Conservation (phyloP, 2,888 invertebrate species). For the Agrilus mali region DNA sequence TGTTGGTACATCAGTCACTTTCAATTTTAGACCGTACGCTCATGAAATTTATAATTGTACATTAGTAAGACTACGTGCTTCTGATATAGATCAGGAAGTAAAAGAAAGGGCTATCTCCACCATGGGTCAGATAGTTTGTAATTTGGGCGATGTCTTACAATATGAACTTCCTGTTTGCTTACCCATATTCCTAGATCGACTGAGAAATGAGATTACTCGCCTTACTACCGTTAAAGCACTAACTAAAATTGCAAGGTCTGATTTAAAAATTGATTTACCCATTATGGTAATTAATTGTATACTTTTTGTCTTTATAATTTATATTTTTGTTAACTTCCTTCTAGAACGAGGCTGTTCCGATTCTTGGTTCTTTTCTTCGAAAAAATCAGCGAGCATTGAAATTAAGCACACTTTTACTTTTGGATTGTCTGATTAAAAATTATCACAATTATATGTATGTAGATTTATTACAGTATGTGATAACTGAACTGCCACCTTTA, state of each 20-base stretch:
- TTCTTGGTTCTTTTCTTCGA: conserved; percentile 84
- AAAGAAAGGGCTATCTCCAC: conserved; percentile 96
- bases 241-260: conserved; percentile 86
- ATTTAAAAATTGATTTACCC: conserved; percentile 72
- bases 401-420: conserved; percentile 73
- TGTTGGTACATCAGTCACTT: conserved; percentile 46
- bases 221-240: conserved; percentile 92
- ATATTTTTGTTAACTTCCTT: conserved; percentile 22
- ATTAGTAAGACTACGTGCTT: conserved; percentile 73
- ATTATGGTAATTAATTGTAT: conserved; percentile 48
- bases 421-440: conserved; percentile 84
- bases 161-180: conserved; percentile 74
- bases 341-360: conserved; percentile 77
- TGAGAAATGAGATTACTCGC: conserved; percentile 94
- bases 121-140: conserved; percentile 88
- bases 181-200: conserved; percentile 87
- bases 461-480: conserved; percentile 60
- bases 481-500: conserved; percentile 80
- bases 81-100: conserved; percentile 98
- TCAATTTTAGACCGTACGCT: conserved; percentile 70
- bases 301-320: neutral
- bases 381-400: conserved; percentile 95
- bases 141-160: conserved; percentile 76
- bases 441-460: conserved; percentile 55
- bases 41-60: conserved; percentile 74